Conservation (phyloP, 2,797 vertebrate species). For the Remorina albescens region DNA sequence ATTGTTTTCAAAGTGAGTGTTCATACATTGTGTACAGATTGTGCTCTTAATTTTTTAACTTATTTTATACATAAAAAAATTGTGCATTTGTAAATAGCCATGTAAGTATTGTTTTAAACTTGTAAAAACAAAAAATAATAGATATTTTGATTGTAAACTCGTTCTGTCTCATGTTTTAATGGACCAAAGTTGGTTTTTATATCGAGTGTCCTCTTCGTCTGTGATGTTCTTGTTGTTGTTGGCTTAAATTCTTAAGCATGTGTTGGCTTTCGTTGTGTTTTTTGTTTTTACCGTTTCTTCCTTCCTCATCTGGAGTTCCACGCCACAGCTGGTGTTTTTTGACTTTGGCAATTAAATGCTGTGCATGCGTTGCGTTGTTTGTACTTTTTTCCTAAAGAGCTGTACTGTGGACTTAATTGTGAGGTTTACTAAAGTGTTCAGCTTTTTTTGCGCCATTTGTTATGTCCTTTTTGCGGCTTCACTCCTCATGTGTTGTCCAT, state of each 20-base stretch:
- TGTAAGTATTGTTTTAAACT: conserved; percentile 98
- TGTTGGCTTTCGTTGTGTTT: conserved; percentile 83
- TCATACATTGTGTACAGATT: conserved; percentile 87
- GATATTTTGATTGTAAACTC: conserved; percentile 96
- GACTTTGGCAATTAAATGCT: conserved; percentile 87
- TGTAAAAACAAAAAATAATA: conserved; percentile 93
- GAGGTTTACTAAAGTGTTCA: conserved; percentile 86
- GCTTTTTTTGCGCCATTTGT: conserved; percentile 83
- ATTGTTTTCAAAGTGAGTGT: conserved; percentile 80
- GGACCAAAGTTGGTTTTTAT: conserved; percentile 97
- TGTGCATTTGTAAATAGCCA: conserved; percentile 99
- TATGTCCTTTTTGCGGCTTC: conserved; percentile 76
- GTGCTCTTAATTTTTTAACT: conserved; percentile 94
- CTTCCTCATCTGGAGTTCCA: conserved; percentile 82
- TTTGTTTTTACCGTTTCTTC: conserved; percentile 57
- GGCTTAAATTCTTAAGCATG: conserved; percentile 89
- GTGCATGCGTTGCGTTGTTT: conserved; percentile 93
- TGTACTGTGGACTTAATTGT: conserved; percentile 84
- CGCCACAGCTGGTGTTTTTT: conserved; percentile 86
- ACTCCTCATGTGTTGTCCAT: conserved; percentile 85
- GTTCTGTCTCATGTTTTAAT: conserved; percentile 95
- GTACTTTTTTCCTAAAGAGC: conserved; percentile 84
- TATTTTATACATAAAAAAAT: conserved; percentile 98
- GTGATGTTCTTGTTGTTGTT: conserved; percentile 85
- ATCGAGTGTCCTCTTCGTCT: conserved; percentile 84